Conservation (phyloP, 1,140 invertebrate genomes). For the Tetramorium alpestre region DNA sequence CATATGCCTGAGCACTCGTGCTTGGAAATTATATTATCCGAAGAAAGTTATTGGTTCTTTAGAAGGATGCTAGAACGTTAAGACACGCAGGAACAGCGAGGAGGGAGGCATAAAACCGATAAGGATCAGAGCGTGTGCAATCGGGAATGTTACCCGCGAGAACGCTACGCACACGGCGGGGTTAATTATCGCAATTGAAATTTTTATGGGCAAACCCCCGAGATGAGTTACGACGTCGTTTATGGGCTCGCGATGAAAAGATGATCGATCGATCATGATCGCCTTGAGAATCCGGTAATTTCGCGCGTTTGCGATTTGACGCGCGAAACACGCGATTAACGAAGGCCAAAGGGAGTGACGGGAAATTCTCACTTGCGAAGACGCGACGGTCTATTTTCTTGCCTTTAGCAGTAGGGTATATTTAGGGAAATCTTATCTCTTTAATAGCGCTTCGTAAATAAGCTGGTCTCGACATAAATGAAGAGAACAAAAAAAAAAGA, state of each 20-base stretch:
- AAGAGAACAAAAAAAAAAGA: too few species aligned
- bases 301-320: conserved; percentile 12
- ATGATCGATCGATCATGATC: conserved; percentile 28
- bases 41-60: conserved; percentile 47
- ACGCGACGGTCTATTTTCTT: conserved; percentile 2
- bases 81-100: not conserved
- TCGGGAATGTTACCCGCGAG: not conserved
- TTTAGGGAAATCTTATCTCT: not conserved
- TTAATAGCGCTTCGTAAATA: not conserved
- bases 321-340: conserved; percentile 5
- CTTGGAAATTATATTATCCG: conserved; percentile 32
- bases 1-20: not conserved
- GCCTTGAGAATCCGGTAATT: conserved; percentile 8
- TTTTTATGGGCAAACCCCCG: conserved; percentile 10
- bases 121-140: conserved; percentile 48
- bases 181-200: conserved; percentile 41
- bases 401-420: not conserved
- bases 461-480: not conserved
- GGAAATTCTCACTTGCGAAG: conserved; percentile 16
- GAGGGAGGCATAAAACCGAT: not conserved
- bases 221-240: conserved; percentile 32
- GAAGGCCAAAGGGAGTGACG: not conserved
- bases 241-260: conserved; percentile 20
- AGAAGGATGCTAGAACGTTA: conserved; percentile 11
- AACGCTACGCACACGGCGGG: not conserved